Percentiles rank a stretch among this genome's conserved stretches.
Evolutionary conservation across 2,113 vertebrate species (phyloP).

Genomic region (Rhinoderma darwinii): DNA sequence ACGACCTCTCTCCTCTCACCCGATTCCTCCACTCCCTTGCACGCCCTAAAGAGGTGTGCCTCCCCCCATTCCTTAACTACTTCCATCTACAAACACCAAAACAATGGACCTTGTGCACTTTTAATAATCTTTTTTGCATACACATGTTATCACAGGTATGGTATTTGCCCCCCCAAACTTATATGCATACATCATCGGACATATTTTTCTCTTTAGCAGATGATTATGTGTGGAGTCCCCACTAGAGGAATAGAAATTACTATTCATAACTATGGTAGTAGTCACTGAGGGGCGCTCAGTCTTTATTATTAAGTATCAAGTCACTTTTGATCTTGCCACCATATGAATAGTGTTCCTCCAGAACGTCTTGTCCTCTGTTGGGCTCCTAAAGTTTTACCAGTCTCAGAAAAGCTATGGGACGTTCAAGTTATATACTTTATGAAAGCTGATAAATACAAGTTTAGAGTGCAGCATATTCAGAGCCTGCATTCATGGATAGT

Average conservation of each 20-base stretch:
- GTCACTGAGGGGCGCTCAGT: background rate
- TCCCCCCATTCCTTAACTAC: background rate
- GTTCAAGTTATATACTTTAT: background rate
- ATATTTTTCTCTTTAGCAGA: background rate
- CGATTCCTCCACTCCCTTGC: background rate
- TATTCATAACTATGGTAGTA: background rate
- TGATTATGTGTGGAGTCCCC: background rate
- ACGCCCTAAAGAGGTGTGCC: background rate
- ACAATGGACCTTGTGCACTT: background rate
- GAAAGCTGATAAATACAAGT: background rate
- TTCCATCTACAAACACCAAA: background rate
- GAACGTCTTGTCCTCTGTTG: background rate
- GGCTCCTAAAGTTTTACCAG: background rate
- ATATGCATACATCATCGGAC: background rate
- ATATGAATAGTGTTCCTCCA: background rate
- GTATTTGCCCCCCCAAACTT: background rate
- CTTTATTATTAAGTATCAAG: background rate
- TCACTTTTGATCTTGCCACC: background rate
- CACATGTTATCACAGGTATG: background rate
- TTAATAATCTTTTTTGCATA: constrained; percentile 19
- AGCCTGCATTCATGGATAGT: background rate
- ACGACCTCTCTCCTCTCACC: background rate
- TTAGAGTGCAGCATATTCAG: background rate
- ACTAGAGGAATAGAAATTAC: background rate
- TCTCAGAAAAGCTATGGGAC: background rate